Evolutionary conservation across 2,113 vertebrate species (phyloP), one percentile per base, ranked within the genome.

Genomic region (Sula dactylatra): DNA sequence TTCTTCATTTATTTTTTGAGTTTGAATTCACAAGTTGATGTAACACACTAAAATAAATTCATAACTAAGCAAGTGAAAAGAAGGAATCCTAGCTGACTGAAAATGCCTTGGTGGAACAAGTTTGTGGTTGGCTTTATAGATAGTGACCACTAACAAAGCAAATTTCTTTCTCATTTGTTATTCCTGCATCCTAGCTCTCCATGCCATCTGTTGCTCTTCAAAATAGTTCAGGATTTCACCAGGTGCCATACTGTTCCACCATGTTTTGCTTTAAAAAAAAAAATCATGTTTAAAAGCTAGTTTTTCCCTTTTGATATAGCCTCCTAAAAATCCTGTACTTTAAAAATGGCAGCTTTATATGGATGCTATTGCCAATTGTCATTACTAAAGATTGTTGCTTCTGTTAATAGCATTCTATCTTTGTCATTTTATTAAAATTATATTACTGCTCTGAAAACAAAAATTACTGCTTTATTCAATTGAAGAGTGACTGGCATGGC

Each of bases 341-440:
- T 72, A 80, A 90, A 85, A 95, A 94, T 82, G 42, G 16, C 31
- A 87, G 9, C 40, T 97, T 93, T 94, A 64, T 90, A 79, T 42
- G 27, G 65, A 47, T n/a, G 34, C 20, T 40, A n/a, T 65, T 86
- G 70, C 31, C 61, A 64, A 5, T 81, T 97, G 50, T 96, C 54
- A 91, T 83, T 87, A 65, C 59, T 90, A 72, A 86, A 88, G 38
- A 89, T 78, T 87, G 40, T 93, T 93, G 38, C 76, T 94, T 88
- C 49, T 92, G 34, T 95, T 92, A 96, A 59, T 59, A 71, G 25
- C 29, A 62, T 95, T 93, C 79, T 94, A 70, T 61, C 70, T 93
- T 86, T 94, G 38, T 92, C 78, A 76, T 87, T 97, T 95, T 96
- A 85, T 95, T 96, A 88, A 79, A 93, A 72, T 96, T 94, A 64